Conservation (phyloP, 2,797 vertebrate species). For the Sylvia borin region DNA sequence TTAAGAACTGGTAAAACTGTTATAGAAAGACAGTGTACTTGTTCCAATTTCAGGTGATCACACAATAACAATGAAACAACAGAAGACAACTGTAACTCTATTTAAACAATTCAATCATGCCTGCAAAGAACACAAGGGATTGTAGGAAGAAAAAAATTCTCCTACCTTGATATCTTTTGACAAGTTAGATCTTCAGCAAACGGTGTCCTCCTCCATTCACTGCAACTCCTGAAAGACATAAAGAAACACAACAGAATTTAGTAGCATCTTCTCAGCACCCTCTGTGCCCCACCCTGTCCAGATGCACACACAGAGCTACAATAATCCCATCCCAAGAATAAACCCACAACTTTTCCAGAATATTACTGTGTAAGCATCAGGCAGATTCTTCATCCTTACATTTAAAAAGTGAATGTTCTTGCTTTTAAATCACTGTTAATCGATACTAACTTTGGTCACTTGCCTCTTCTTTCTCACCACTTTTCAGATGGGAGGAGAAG, state of each 20-base stretch:
- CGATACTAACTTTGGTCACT: background rate
- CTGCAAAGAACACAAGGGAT: background rate
- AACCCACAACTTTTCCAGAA: background rate
- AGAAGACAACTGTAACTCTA: background rate
- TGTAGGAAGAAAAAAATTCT: background rate
- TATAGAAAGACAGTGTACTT: fast-evolving
- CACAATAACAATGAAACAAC: background rate
- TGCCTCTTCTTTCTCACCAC: background rate
- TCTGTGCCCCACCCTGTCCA: fast-evolving
- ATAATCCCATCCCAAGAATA: background rate
- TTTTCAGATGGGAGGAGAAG: background rate
- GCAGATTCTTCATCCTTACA: background rate
- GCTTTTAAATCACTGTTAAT: background rate
- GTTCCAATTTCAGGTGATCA: background rate
- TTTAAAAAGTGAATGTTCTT: background rate
- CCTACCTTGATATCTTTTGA: constrained; percentile 34
- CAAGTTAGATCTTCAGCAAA: background rate
- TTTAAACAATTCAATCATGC: background rate
- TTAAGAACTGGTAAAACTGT: background rate
- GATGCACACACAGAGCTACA: fast-evolving
- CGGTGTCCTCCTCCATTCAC: constrained; percentile 49
- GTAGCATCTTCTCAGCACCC: background rate
- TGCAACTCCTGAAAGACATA: constrained; percentile 35
- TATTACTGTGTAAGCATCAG: background rate
- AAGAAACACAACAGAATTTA: background rate